Percentiles rank a stretch among this genome's conserved stretches.
phyloP scores from a whole-genome alignment of 2,797 vertebrate species.

The Galagoides demidoff region DNA sequence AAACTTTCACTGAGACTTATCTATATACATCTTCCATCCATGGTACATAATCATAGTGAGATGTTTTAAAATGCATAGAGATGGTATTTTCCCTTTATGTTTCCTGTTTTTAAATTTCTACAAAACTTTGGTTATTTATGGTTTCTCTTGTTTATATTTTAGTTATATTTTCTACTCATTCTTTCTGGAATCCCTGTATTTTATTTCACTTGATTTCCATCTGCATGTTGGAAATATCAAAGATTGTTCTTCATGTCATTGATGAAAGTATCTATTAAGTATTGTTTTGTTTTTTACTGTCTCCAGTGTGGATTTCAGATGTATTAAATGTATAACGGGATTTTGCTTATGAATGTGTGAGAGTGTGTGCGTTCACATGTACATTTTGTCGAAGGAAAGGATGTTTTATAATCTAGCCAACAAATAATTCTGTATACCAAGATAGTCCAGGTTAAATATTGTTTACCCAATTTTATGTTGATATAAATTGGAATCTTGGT shows the following conservation, averaged over 20 bases:
- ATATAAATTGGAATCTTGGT: slow-evolving; percentile 9
- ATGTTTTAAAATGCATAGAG: not conserved
- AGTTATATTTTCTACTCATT: not conserved
- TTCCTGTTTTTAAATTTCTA: not conserved
- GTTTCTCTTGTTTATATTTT: not conserved
- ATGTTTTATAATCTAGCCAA: not conserved
- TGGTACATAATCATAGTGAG: not conserved
- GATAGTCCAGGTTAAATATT: not conserved
- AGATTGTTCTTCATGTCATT: not conserved
- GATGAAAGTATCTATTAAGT: not conserved
- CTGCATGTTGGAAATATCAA: not conserved
- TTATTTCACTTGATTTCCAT: not conserved
- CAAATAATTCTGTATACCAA: not conserved
- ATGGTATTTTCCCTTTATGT: not conserved
- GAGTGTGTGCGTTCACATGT: not conserved
- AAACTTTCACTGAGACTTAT: not conserved
- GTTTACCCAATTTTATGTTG: not conserved
- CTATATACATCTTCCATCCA: not conserved
- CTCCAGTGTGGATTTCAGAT: not conserved
- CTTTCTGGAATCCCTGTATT: not conserved
- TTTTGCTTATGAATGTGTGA: not conserved
- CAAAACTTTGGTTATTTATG: not conserved
- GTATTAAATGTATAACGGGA: not conserved
- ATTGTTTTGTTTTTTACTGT: not conserved
- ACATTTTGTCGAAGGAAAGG: not conserved